These are phyloP conservation scores for Apodemus agrarius DNA, from an alignment of 2,797 vertebrate genomes.

Conservation along the genomic window DNA sequence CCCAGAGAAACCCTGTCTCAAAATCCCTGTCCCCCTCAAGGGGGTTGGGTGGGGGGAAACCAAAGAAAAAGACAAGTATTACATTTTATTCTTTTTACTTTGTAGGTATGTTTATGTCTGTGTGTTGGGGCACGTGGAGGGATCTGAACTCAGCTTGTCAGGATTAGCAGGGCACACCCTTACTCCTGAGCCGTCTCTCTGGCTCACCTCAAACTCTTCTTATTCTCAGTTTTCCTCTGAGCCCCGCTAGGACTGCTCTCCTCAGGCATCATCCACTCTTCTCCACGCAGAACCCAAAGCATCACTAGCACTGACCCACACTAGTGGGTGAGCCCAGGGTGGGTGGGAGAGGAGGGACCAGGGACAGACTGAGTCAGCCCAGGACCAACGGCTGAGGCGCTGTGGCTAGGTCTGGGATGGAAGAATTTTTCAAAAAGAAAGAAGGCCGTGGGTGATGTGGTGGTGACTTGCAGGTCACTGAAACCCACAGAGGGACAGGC, in stretches of 20 bases:
- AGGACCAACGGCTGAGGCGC: not conserved
- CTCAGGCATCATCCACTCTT: too few species aligned
- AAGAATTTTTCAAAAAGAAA: slow-evolving; percentile 71
- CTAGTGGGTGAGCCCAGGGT: not conserved
- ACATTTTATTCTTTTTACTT: not conserved
- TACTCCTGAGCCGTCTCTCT: not conserved
- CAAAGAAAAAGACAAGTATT: not conserved
- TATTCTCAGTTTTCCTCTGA: not conserved
- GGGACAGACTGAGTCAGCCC: slow-evolving; percentile 70
- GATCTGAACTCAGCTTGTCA: not conserved
- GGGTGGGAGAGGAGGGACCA: slow-evolving; percentile 53
- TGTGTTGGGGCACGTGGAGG: not conserved
- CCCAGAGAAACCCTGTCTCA: not conserved
- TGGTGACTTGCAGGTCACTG: slow-evolving; percentile 61
- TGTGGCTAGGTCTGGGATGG: slow-evolving; percentile 59
- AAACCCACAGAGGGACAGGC: slow-evolving; percentile 27
- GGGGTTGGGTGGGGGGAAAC: not conserved
- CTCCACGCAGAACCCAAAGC: not conserved
- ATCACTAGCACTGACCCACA: not conserved
- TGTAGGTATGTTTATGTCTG: not conserved
- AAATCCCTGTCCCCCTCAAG: not conserved
- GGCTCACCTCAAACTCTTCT: not conserved
- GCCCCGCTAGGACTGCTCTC: not conserved
- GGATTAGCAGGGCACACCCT: not conserved
- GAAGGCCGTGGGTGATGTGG: slow-evolving; percentile 66